A percentile compares a stretch with the other conserved stretches of the same genome.
phyloP scores from a whole-genome alignment of 2,797 vertebrate genomes.

The Enteromius unitaeniatus region DNA sequence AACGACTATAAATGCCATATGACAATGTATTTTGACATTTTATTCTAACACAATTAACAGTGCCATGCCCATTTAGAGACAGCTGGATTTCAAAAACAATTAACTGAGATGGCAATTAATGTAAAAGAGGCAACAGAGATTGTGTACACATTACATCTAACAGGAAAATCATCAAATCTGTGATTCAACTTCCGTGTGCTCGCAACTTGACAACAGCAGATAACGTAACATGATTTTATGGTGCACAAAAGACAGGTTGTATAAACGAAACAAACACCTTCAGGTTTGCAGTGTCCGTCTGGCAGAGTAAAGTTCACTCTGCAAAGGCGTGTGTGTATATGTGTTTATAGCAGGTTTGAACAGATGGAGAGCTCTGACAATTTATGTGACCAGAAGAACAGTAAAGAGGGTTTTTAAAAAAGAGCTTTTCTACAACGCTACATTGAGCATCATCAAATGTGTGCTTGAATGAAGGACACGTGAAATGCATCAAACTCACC shows the following conservation, averaged over 20 bases:
- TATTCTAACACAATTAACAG: background rate
- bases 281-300: background rate
- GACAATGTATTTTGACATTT: background rate
- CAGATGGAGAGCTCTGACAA: conserved; percentile 18
- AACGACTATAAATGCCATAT: background rate
- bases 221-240: conserved; percentile 4
- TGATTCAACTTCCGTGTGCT: background rate
- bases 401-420: background rate
- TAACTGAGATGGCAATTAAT: background rate
- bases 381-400: background rate
- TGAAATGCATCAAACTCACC: conserved; percentile 68
- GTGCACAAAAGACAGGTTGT: background rate
- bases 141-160: background rate
- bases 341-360: conserved; percentile 13
- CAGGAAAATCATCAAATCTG: background rate
- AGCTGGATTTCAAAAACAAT: background rate
- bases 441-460: background rate
- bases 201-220: background rate
- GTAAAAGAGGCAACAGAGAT: background rate
- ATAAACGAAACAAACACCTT: conserved; percentile 28
- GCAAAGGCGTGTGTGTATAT: background rate
- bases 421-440: background rate
- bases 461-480: background rate
- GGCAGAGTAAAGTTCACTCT: conserved; percentile 36
- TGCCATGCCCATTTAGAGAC: background rate